A percentile compares a stretch with the other conserved stretches of the same genome.
These are phyloP conservation scores for Verasper variegatus DNA, from an alignment of 2,113 vertebrate genomes.

Conservation along the genomic window DNA sequence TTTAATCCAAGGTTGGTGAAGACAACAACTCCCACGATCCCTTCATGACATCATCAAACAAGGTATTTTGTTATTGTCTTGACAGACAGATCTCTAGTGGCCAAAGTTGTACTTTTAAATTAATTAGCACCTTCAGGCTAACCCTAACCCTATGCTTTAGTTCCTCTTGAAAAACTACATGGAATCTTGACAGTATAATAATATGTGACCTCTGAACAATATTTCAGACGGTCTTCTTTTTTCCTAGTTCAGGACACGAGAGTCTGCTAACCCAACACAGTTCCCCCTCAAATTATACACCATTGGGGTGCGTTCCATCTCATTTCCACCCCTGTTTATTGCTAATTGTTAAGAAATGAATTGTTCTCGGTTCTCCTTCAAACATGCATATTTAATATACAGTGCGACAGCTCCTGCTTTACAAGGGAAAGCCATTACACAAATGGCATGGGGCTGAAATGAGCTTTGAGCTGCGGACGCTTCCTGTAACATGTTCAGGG, in stretches of 20 bases:
- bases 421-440: constrained; percentile 23
- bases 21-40: too few species aligned
- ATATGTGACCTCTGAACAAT: too few species aligned
- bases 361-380: constrained; percentile 38
- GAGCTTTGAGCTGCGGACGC: constrained; percentile 28
- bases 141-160: too few species aligned
- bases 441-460: constrained; percentile 30
- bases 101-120: too few species aligned
- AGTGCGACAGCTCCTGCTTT: constrained; percentile 36
- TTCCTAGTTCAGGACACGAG: constrained; percentile 1
- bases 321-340: constrained; percentile 40
- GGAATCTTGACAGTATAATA: too few species aligned
- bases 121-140: too few species aligned
- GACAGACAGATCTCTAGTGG: too few species aligned
- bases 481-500: constrained; percentile 27
- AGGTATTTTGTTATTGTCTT: too few species aligned
- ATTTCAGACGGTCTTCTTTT: not conserved
- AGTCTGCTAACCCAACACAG: constrained; percentile 4
- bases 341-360: constrained; percentile 53
- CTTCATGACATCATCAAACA: too few species aligned
- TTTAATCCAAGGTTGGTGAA: too few species aligned
- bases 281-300: constrained; percentile 12
- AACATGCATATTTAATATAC: constrained; percentile 53
- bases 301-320: constrained; percentile 24
- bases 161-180: too few species aligned